These are phyloP conservation scores for Donacobius atricapilla DNA, from an alignment of 2,113 vertebrate species.

Conservation along the genomic window DNA sequence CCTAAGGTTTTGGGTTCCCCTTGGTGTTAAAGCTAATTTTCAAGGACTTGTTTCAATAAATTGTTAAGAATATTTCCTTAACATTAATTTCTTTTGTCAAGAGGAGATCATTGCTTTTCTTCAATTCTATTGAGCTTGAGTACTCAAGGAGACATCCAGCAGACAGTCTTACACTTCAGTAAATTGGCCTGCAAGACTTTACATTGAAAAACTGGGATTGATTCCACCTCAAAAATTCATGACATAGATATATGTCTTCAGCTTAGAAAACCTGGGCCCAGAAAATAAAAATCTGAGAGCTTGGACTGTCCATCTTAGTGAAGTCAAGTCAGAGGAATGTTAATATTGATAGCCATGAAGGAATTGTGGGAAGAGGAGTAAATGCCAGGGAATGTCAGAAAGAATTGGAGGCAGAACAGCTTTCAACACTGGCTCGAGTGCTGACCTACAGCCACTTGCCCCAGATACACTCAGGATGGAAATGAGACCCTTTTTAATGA, in stretches of 20 bases:
- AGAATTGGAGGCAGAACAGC: background rate
- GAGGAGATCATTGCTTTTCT: background rate
- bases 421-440: rapidly evolving
- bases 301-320: background rate
- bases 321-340: background rate
- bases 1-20: background rate
- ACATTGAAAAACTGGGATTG: background rate
- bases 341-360: background rate
- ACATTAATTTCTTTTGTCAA: background rate
- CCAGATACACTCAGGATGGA: background rate
- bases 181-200: background rate
- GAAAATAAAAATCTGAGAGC: background rate
- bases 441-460: background rate
- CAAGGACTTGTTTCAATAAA: background rate
- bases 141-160: background rate
- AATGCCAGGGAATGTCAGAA: background rate
- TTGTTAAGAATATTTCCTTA: background rate
- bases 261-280: background rate
- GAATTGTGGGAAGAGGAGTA: background rate
- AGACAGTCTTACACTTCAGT: background rate
- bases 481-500: background rate
- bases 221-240: background rate
- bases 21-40: background rate
- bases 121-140: background rate
- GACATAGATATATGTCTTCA: background rate